Conservation (phyloP, 2,797 vertebrate genomes). For the Epinephelus awoara region DNA sequence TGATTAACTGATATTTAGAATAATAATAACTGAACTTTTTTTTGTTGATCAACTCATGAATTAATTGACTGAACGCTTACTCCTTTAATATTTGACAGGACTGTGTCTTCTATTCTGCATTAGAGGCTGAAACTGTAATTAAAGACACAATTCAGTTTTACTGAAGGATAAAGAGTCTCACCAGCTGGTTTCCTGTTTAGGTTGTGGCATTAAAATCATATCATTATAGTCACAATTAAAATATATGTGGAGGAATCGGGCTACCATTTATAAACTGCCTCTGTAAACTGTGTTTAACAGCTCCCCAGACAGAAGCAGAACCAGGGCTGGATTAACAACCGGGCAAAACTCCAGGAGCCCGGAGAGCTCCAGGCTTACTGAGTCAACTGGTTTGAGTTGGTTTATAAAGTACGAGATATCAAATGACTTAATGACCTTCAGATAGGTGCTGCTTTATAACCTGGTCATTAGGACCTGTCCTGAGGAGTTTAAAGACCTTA, state of each 20-base stretch:
- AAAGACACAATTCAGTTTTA: not conserved
- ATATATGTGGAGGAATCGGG: not conserved
- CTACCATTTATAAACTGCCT: not conserved
- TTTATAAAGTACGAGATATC: not conserved
- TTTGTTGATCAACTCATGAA: no score
- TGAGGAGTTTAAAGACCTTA: no score
- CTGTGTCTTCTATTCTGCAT: no score
- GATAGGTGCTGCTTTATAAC: not conserved
- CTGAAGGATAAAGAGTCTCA: no score
- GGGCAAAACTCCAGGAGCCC: slow-evolving; percentile 15
- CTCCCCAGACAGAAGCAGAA: not conserved
- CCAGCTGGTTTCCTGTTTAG: not conserved
- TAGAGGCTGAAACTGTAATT: no score
- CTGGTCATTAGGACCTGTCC: no score
- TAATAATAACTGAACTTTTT: not conserved
- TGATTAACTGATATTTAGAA: not conserved
- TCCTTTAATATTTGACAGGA: no score
- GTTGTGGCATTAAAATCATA: not conserved
- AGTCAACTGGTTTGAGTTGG: not conserved
- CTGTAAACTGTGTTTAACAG: no score
- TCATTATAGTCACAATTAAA: not conserved
- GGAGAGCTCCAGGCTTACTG: slow-evolving; percentile 12
- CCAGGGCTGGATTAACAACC: slow-evolving; percentile 21
- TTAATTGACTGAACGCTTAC: no score
- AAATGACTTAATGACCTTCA: not conserved